Percentiles rank a stretch among this genome's conserved stretches.
phyloP scores from a whole-genome alignment of 1,140 invertebrate genomes.

The Asbolus verrucosus region DNA sequence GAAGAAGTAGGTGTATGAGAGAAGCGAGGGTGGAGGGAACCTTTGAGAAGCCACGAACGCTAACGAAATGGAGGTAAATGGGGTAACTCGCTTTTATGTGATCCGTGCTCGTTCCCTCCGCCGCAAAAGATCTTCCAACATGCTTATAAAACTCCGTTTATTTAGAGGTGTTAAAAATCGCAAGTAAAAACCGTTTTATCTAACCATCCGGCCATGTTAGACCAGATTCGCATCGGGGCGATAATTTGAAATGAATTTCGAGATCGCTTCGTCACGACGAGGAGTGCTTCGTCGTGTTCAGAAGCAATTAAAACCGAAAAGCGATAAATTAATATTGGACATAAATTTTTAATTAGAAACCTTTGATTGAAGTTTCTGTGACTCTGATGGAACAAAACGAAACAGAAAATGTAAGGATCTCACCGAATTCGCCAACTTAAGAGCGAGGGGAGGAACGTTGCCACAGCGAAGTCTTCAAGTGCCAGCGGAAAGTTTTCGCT shows the following conservation, averaged over 20 bases:
- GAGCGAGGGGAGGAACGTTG: background rate
- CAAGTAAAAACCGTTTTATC: too few relatives aligned
- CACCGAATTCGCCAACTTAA: background rate
- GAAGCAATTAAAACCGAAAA: slow-evolving; percentile 1
- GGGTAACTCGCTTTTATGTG: slow-evolving; percentile 23
- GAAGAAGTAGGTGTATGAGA: too few relatives aligned
- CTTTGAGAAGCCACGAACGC: slow-evolving; percentile 21
- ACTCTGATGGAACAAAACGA: slow-evolving; percentile 5
- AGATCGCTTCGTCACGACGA: too few relatives aligned
- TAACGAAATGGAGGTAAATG: slow-evolving; percentile 32
- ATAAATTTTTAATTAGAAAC: slow-evolving; percentile 34
- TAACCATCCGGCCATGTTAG: too few relatives aligned
- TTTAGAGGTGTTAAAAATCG: slow-evolving; percentile 12
- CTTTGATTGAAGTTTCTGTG: slow-evolving; percentile 20
- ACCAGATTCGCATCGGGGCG: too few relatives aligned
- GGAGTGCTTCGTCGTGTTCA: background rate
- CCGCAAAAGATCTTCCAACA: slow-evolving; percentile 20
- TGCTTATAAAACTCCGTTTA: slow-evolving; percentile 16
- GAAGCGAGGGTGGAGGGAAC: too few relatives aligned
- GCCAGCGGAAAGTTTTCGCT: background rate
- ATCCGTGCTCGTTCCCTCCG: slow-evolving; percentile 12
- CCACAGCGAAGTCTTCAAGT: background rate
- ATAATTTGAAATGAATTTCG: too few relatives aligned
- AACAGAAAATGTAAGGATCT: slow-evolving; percentile 9
- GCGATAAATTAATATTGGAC: background rate